Evolutionary conservation across 2,888 invertebrate genomes (phyloP).

Genomic region (Dastarcus helophoroides): DNA sequence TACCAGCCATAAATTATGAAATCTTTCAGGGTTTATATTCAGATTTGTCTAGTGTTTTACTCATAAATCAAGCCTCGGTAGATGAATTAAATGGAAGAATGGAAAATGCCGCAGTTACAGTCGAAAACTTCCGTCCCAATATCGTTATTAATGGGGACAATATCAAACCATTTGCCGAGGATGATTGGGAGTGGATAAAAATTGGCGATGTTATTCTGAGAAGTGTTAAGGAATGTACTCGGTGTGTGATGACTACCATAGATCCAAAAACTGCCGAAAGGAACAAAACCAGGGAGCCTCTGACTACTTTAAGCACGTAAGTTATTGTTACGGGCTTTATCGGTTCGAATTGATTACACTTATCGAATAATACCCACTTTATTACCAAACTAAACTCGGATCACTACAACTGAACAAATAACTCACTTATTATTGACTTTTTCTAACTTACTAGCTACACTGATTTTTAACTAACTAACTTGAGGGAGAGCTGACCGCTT

Average conservation of each 20-base stretch:
- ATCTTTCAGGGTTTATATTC: constrained; percentile 38
- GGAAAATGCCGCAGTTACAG: constrained; percentile 29
- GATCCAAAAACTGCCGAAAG: constrained; percentile 39
- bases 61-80: constrained; percentile 43
- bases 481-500: too few relatives aligned
- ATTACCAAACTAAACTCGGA: too few relatives aligned
- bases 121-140: constrained; percentile 45
- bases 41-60: constrained; percentile 42
- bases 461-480: too few relatives aligned
- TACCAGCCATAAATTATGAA: too few relatives aligned
- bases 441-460: too few relatives aligned
- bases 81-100: constrained; percentile 40
- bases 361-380: too few relatives aligned
- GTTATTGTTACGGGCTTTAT: too few relatives aligned
- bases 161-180: constrained; percentile 38
- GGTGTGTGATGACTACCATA: constrained; percentile 38
- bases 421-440: too few relatives aligned
- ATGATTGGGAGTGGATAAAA: constrained; percentile 46
- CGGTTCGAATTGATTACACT: too few relatives aligned
- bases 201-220: constrained; percentile 42
- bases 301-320: constrained; percentile 43
- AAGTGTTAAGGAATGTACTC: constrained; percentile 44
- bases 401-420: too few relatives aligned
- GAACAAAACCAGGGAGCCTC: constrained; percentile 38
- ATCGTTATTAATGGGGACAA: constrained; percentile 39